Conservation (phyloP, 2,888 invertebrate genomes). For the Ceramica pisi region DNA sequence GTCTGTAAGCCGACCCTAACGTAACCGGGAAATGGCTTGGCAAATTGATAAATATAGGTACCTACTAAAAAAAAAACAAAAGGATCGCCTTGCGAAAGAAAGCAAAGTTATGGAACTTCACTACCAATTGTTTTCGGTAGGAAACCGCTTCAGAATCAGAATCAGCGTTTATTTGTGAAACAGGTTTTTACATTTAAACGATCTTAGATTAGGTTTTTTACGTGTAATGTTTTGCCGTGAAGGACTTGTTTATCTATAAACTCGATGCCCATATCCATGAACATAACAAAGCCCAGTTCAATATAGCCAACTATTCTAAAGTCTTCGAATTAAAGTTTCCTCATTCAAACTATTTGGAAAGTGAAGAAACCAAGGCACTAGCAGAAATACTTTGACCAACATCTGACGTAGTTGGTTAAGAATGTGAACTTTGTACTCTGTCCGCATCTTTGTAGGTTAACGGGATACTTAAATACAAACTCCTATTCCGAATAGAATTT, state of each 20-base stretch:
- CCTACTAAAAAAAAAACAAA: too few species aligned
- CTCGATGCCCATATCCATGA: neutral
- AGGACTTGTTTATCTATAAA: neutral
- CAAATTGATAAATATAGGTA: too few species aligned
- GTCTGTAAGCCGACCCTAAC: too few species aligned
- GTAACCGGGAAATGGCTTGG: too few species aligned
- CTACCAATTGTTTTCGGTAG: too few species aligned
- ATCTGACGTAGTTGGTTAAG: constrained; percentile 1
- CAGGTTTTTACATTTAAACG: too few species aligned
- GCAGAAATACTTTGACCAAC: constrained; percentile 5
- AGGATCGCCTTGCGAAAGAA: too few species aligned
- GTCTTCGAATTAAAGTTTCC: constrained; percentile 2
- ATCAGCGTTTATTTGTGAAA: too few species aligned
- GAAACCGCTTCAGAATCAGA: too few species aligned
- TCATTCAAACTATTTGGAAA: constrained; percentile 6
- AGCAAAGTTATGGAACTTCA: too few species aligned
- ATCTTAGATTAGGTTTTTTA: too few species aligned
- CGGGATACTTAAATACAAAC: neutral
- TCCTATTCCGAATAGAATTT: neutral
- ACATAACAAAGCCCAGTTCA: neutral
- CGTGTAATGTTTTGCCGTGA: too few species aligned
- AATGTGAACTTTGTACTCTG: neutral
- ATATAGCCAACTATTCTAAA: neutral
- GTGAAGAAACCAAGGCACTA: neutral
- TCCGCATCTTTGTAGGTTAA: constrained; percentile 3